Percentiles rank a stretch among this genome's conserved stretches.
phyloP scores from a whole-genome alignment of 2,113 vertebrate genomes.

The Tylochromis polylepis region DNA sequence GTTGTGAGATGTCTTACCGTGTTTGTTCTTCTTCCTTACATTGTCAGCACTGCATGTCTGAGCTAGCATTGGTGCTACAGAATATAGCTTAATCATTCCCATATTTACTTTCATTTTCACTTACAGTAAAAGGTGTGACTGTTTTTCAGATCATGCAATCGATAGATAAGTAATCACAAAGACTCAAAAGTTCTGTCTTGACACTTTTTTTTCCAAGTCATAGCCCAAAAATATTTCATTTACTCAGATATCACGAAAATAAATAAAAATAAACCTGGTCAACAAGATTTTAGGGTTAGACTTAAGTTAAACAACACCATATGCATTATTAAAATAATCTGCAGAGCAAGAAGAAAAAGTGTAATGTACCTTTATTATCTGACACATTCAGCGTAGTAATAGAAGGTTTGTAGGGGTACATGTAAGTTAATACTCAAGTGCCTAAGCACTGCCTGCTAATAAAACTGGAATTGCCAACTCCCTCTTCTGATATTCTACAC shows the following conservation, averaged over 20 bases:
- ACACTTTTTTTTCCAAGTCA: neutral
- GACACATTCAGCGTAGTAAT: rapidly evolving
- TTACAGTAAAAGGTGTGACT: neutral
- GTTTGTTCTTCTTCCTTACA: neutral
- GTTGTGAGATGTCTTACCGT: neutral
- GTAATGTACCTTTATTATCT: rapidly evolving
- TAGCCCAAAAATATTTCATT: neutral
- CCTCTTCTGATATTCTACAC: rapidly evolving
- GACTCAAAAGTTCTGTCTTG: neutral
- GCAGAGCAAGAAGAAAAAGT: neutral
- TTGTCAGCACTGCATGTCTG: neutral
- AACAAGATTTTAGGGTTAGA: neutral
- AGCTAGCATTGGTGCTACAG: rapidly evolving
- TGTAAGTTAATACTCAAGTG: neutral
- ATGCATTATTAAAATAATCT: neutral
- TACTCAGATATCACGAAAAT: neutral
- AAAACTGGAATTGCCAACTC: rapidly evolving
- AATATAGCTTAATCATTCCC: rapidly evolving
- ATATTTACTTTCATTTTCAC: neutral
- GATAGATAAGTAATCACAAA: neutral
- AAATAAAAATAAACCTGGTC: no score
- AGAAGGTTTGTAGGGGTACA: rapidly evolving
- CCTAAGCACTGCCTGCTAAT: rapidly evolving
- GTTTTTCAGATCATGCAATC: neutral
- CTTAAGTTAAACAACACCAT: neutral